Percentiles rank a stretch among this genome's conserved stretches.
Conservation (phyloP, 2,888 invertebrate species). For the Myopa tessellatipennis region DNA sequence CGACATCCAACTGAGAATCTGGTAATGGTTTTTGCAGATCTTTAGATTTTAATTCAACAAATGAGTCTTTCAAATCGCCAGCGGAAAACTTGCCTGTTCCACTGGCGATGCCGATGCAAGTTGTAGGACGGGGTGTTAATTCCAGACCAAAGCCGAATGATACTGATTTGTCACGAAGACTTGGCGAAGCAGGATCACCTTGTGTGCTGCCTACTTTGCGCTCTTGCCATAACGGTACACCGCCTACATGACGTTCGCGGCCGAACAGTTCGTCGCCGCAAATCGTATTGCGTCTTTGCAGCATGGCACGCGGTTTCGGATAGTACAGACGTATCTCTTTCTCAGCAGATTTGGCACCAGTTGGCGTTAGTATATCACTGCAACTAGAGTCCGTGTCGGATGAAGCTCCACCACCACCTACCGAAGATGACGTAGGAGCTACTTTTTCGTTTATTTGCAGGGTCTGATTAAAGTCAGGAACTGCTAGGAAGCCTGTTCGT, state of each 20-base stretch:
- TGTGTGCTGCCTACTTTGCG: slow-evolving; percentile 71
- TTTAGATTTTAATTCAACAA: slow-evolving; percentile 49
- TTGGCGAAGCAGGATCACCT: slow-evolving; percentile 70
- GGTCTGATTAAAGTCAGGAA: slow-evolving; percentile 57
- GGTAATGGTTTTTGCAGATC: slow-evolving; percentile 54
- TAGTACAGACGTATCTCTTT: slow-evolving; percentile 74
- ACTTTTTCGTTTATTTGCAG: slow-evolving; percentile 64
- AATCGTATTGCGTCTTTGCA: slow-evolving; percentile 88
- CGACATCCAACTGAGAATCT: slow-evolving; percentile 51
- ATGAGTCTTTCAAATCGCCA: slow-evolving; percentile 46
- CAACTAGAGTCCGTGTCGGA: slow-evolving; percentile 70
- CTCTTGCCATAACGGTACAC: slow-evolving; percentile 78
- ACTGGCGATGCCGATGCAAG: slow-evolving; percentile 72
- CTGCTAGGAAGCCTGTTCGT: slow-evolving; percentile 72
- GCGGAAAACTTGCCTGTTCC: slow-evolving; percentile 51
- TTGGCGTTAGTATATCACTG: slow-evolving; percentile 72
- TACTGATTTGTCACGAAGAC: slow-evolving; percentile 80
- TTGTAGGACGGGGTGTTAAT: slow-evolving; percentile 76
- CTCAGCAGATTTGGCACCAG: slow-evolving; percentile 62
- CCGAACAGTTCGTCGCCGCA: slow-evolving; percentile 80
- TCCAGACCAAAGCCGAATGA: slow-evolving; percentile 83
- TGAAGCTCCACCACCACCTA: slow-evolving; percentile 38
- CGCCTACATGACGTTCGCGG: slow-evolving; percentile 57
- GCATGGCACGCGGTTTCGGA: slow-evolving; percentile 79
- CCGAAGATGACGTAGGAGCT: slow-evolving; percentile 41